phyloP scores from a whole-genome alignment of 2,888 invertebrate genomes.

The Anthrax anthrax region DNA sequence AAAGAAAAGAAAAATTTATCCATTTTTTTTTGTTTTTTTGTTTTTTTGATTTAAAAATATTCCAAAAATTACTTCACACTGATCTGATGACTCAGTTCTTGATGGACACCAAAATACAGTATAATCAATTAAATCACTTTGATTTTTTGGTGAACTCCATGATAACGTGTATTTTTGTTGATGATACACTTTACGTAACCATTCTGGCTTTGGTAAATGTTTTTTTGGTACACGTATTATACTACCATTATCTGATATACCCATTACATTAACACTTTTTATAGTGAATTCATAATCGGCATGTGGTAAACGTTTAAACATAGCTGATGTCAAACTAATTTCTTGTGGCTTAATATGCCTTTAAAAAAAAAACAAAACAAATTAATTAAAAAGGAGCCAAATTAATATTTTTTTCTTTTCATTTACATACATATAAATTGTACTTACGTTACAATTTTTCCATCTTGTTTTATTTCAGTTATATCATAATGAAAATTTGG shows the following conservation, averaged over 20 bases:
- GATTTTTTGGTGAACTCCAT: constrained; percentile 46
- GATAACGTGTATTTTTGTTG: constrained; percentile 58
- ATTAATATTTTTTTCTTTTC: too few relatives aligned
- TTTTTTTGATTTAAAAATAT: not conserved
- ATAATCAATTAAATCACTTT: constrained; percentile 43
- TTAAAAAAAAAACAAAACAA: not conserved
- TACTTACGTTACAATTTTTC: constrained; percentile 18
- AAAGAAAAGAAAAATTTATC: too few relatives aligned
- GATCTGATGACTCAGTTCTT: constrained; percentile 40
- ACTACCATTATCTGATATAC: constrained; percentile 42
- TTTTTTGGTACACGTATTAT: constrained; percentile 42
- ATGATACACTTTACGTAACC: constrained; percentile 58
- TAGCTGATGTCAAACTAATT: constrained; percentile 5
- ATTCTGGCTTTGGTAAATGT: constrained; percentile 30
- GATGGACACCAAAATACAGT: constrained; percentile 69
- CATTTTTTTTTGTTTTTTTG: too few relatives aligned
- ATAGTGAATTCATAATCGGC: constrained; percentile 35
- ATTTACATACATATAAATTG: not conserved
- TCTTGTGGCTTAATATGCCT: constrained; percentile 1
- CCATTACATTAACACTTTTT: constrained; percentile 45
- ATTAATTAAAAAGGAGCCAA: not conserved
- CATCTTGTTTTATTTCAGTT: constrained; percentile 24
- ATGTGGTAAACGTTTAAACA: not conserved
- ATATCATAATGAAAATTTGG: constrained; percentile 57
- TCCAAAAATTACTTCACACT: constrained; percentile 41